Conservation (phyloP, 2,797 vertebrate species). For the Microctenopoma steveboyesi region DNA sequence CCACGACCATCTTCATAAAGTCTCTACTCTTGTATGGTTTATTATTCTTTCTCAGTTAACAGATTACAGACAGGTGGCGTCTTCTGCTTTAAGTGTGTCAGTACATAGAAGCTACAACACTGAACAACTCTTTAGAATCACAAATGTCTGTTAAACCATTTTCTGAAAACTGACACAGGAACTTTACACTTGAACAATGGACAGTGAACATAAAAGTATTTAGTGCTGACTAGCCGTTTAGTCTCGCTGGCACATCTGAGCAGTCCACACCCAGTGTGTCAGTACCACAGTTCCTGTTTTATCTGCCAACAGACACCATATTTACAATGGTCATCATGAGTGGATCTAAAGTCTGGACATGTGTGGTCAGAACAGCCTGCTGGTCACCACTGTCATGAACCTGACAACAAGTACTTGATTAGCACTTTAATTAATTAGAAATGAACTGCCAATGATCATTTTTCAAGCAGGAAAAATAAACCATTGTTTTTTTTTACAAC, state of each 20-base stretch:
- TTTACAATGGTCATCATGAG: neutral
- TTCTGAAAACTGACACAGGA: slow-evolving; percentile 1
- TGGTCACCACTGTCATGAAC: neutral
- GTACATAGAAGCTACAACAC: no score
- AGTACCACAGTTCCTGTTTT: slow-evolving; percentile 11
- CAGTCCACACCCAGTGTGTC: slow-evolving; percentile 40
- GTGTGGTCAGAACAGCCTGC: neutral
- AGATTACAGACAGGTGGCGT: no score
- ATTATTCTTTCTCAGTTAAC: no score
- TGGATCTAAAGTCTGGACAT: neutral
- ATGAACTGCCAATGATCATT: no score
- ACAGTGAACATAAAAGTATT: slow-evolving; percentile 14
- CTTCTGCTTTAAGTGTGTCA: no score
- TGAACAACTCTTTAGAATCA: no score
- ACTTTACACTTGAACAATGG: neutral
- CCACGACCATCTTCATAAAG: no score
- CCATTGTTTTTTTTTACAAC: no score
- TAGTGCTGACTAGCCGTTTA: slow-evolving; percentile 20
- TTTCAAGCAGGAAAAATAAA: no score
- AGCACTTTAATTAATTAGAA: no score
- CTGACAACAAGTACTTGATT: neutral
- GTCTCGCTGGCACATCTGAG: slow-evolving; percentile 32
- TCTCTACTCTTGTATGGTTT: no score
- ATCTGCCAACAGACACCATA: neutral
- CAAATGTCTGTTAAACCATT: neutral